Evolutionary conservation across 2,888 invertebrate genomes (phyloP).

Genomic region (Pammene fasciana): DNA sequence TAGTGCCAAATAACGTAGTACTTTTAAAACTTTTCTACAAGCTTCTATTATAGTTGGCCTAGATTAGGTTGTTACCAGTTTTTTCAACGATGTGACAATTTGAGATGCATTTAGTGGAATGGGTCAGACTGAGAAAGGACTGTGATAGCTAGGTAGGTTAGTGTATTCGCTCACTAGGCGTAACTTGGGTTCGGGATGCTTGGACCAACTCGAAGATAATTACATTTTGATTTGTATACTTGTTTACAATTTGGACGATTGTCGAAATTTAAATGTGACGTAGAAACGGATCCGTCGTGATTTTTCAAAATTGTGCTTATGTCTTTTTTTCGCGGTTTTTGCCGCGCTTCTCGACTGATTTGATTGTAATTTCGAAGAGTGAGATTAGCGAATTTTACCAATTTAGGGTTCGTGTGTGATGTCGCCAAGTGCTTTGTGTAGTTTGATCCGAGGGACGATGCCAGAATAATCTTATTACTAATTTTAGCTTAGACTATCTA

Average conservation of each 20-base stretch:
- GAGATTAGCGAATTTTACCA: constrained; percentile 77
- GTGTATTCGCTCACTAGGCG: constrained; percentile 79
- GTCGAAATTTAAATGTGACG: constrained; percentile 50
- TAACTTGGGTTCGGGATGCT: constrained; percentile 59
- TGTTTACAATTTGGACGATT: constrained; percentile 52
- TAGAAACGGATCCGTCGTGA: constrained; percentile 52
- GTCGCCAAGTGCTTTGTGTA: constrained; percentile 70
- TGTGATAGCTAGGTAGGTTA: constrained; percentile 83
- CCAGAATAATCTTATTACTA: constrained; percentile 77
- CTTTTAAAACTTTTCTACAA: constrained; percentile 69
- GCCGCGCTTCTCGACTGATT: constrained; percentile 73
- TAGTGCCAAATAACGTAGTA: constrained; percentile 81
- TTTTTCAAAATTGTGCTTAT: constrained; percentile 55
- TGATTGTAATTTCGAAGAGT: constrained; percentile 69
- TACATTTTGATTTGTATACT: constrained; percentile 50
- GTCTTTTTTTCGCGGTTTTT: constrained; percentile 51
- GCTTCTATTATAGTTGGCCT: constrained; percentile 73
- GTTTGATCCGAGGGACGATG: constrained; percentile 66
- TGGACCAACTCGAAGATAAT: constrained; percentile 58
- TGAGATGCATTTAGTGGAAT: constrained; percentile 79
- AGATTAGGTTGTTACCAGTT: constrained; percentile 81
- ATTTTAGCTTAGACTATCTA: constrained; percentile 73
- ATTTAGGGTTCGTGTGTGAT: constrained; percentile 69
- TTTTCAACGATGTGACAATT: constrained; percentile 74
- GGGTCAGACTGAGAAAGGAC: constrained; percentile 83